Evolutionary conservation across 2,888 invertebrate genomes (phyloP).

Genomic region (Leptodirus hochenwartii): DNA sequence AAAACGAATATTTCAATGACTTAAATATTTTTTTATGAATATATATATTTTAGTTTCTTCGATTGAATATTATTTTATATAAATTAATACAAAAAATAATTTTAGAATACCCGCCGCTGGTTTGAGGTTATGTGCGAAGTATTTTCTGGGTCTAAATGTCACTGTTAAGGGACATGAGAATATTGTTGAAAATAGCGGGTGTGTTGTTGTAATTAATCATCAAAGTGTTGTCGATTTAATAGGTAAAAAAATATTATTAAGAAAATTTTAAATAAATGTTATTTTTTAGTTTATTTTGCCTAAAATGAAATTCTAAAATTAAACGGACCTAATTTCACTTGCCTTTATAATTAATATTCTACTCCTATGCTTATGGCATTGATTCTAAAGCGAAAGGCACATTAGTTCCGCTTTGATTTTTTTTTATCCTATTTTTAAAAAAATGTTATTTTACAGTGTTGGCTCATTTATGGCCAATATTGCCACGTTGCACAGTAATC

Average conservation of each 20-base stretch:
- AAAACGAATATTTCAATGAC: neutral
- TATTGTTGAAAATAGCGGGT: constrained; percentile 53
- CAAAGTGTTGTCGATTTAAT: constrained; percentile 75
- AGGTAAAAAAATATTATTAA: constrained; percentile 36
- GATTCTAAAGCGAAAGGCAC: neutral
- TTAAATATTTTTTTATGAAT: constrained; percentile 2
- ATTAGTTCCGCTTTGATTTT: constrained; percentile 1
- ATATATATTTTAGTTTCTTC: constrained; percentile 10
- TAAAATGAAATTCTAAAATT: neutral
- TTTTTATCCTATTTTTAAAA: too few relatives aligned
- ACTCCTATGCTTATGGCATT: constrained; percentile 2
- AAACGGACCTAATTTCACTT: too few relatives aligned
- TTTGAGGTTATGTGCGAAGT: constrained; percentile 32
- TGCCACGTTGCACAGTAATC: constrained; percentile 64
- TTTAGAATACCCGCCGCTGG: constrained; percentile 50
- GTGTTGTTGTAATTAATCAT: constrained; percentile 73
- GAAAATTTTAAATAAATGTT: constrained; percentile 4
- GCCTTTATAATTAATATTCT: neutral
- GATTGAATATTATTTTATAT: constrained; percentile 4
- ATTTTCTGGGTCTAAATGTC: constrained; percentile 47
- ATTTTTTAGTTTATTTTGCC: neutral
- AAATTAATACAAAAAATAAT: constrained; percentile 9
- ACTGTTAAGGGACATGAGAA: constrained; percentile 59
- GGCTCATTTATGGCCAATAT: constrained; percentile 65
- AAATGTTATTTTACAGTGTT: constrained; percentile 31